Evolutionary conservation across 2,888 invertebrate genomes (phyloP), one percentile per base, ranked within the genome.

Genomic region (Athalia circularis): DNA sequence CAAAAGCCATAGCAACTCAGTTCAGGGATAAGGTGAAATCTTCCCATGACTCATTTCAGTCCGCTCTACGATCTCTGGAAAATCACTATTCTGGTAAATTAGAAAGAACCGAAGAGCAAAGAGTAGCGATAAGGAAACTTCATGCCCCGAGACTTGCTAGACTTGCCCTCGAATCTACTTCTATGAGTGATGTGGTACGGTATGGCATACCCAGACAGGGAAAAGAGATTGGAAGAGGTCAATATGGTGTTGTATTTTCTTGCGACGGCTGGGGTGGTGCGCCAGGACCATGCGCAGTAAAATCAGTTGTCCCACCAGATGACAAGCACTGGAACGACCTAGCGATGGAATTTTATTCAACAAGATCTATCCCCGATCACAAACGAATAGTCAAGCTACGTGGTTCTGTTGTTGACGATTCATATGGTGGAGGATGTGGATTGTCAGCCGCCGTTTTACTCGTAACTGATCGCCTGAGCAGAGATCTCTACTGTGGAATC

Each of bases 281-380:
- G 0, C 92, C 92, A 72, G 91, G 93, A n/a, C 95, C 95, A 0
- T 95, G 95, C 85, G 97, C 97, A 6, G 94, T 96, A 72, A 97
- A 97, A 91, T 96, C 96, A 0, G 96, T 97, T 72, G 94, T 97
- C 65, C 97, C 97, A 0, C 95, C 96, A 0, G 97, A 97, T 88
- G 96, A 96, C 85, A 92, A 96, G 80, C 97, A 97, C 87, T 97
- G 96, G 95, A 95, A 95, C 87, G 97, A 97, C 87, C 91, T 97
- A 1, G 96, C 97, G 0, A 95, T 97, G 94, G 97, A 97, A 90
- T 97, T 97, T 92, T 96, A 96, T 89, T 97, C 97, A 86, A 96
- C 97, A 70, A 95, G 96, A 90, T 95, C 95, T 54, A 95, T 97
- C 83, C 96, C 97, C 0, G 93, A 94, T 74, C 97, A 97, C 91